A percentile compares a stretch with the other conserved stretches of the same genome.
phyloP scores from a whole-genome alignment of 1,140 invertebrate species.

The Ceratosolen solmsi region DNA sequence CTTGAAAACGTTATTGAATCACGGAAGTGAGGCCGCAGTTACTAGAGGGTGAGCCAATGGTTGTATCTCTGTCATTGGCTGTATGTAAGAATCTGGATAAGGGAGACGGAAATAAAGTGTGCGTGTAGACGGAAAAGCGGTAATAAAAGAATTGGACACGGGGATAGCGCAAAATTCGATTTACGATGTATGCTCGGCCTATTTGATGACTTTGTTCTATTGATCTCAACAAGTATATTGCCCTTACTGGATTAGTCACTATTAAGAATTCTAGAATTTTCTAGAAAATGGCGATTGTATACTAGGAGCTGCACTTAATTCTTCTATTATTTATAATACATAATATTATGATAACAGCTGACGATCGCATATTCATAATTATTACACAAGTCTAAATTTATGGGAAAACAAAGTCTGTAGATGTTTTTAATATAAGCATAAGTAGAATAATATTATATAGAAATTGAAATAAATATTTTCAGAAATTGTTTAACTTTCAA shows the following conservation, averaged over 20 bases:
- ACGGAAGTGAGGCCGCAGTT: constrained; percentile 50
- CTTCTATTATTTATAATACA: neutral
- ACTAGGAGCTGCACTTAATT: neutral
- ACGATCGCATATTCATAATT: neutral
- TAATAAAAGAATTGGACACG: constrained; percentile 39
- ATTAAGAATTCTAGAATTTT: neutral
- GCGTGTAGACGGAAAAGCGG: constrained; percentile 29
- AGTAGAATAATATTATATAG: too few relatives aligned
- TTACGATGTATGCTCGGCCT: constrained; percentile 29
- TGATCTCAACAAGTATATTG: constrained; percentile 14
- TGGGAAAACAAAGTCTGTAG: neutral
- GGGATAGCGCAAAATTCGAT: constrained; percentile 37
- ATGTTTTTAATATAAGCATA: too few relatives aligned
- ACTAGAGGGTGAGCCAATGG: constrained; percentile 23
- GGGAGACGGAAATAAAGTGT: neutral
- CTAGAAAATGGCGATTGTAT: neutral
- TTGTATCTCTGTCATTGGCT: neutral
- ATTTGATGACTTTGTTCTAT: constrained; percentile 38
- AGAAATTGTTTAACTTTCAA: too few relatives aligned
- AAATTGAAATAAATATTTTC: too few relatives aligned
- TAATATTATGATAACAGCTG: neutral
- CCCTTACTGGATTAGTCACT: neutral
- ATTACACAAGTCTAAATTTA: neutral
- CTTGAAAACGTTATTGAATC: constrained; percentile 57
- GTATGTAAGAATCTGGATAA: neutral